Evolutionary conservation across 1,140 invertebrate species (phyloP), one percentile per base, ranked within the genome.

Genomic region (Macrobrachium nipponense): DNA sequence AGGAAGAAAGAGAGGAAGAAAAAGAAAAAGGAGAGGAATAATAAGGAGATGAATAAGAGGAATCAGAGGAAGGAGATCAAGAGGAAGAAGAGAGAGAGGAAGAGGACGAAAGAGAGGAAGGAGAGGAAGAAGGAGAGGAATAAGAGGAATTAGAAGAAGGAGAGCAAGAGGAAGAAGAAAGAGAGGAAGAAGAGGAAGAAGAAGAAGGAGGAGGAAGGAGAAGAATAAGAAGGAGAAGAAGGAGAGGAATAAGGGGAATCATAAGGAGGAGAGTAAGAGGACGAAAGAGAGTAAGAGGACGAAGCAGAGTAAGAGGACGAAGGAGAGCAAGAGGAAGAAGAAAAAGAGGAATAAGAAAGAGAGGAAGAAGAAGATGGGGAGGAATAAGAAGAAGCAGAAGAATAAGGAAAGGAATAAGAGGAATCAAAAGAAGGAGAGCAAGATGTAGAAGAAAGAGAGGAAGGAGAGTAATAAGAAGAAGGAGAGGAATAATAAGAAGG

Each of bases 221-320:
- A 51, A 44, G 43, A 51, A 44, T 4, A 8, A 7, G 43, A 76
- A 7, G 43, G 8, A 44, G 43, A 76, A 44, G 43, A 51, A 44
- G 43, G 51, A 44, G 43, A 8, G 51, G 43, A 44, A n/a, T n/a
- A n/a, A n/a, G n/a, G n/a, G 17, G 43, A n/a, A n/a, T n/a, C n/a
- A n/a, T n/a, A 20, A 76, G 43, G 7, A 76, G 43, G 7, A 76
- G 73, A 76, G 44, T 5, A 76, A 44, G 73, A 76, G 51, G 73
- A 76, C 6, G 73, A n/a, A 76, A 76, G 73, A 76, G 44, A 44
- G 51, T n/a, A n/a, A 76, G 73, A 51, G 44, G 73, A 51, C 6
- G 73, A 51, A 76, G 73, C 4, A 44, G 73, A 76, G 8, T 3
- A 76, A 58, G 44, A 76, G n/a, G n/a, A n/a, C n/a, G n/a, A n/a